Conservation (phyloP, 2,113 vertebrate genomes). For the Campylomormyrus tamandua region DNA sequence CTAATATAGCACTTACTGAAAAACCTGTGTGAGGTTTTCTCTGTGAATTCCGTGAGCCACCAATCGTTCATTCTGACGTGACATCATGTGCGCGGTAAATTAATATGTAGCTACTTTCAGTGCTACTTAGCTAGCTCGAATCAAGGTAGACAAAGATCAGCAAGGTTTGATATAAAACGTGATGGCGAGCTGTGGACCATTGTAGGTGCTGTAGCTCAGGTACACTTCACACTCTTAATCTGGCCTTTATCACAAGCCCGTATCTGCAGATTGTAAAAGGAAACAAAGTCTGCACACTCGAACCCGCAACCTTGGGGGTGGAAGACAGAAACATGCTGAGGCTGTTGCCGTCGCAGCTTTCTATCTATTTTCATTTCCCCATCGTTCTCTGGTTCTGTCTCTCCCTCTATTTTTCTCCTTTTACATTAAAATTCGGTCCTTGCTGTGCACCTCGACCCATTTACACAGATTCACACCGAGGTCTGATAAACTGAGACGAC, state of each 20-base stretch:
- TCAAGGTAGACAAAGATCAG: not conserved
- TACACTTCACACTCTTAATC: not conserved
- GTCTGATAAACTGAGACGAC: not conserved
- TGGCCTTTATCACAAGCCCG: not conserved
- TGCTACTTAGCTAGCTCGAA: not conserved
- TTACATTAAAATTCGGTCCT: not conserved
- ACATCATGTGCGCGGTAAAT: not conserved
- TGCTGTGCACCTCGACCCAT: not conserved
- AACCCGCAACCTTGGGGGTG: not conserved
- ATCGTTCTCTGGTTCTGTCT: not conserved
- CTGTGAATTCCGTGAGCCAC: not conserved
- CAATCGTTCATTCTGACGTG: not conserved
- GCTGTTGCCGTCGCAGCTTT: not conserved
- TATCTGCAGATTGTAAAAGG: not conserved
- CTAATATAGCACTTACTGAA: not conserved
- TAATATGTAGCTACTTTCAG: not conserved
- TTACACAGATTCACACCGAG: not conserved
- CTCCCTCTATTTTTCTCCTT: constrained; percentile 5
- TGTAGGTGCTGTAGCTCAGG: not conserved
- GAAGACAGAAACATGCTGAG: not conserved
- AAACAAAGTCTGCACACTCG: not conserved
- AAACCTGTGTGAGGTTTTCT: not conserved
- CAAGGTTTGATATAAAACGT: not conserved
- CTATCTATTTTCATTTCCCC: not conserved
- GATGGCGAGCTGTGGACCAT: not conserved